Evolutionary conservation across 2,888 invertebrate species (phyloP), one percentile per base, ranked within the genome.

Genomic region (Microplitis manilae): DNA sequence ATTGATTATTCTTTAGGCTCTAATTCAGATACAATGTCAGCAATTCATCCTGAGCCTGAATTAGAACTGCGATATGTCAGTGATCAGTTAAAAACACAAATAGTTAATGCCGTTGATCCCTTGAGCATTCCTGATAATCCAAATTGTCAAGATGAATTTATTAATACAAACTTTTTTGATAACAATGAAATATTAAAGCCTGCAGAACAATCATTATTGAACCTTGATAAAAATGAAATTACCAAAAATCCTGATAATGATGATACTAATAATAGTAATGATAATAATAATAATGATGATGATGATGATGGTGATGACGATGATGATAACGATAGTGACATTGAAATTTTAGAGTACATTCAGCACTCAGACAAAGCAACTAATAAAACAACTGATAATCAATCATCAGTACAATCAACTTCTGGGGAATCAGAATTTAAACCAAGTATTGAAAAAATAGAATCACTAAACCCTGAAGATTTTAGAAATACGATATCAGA

Each of bases 261-360:
- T 8, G n/a, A 65, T 4, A 5, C 15, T 2, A 77, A 68, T 17
- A 30, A 17, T 1, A 20, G 1, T 41, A 41, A 41, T 17, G 17
- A 17, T 7, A 9, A 41, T 41, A 6, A 41, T 1, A 6, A 41
- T 50, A 9, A 50, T 50, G 13, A 8, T 50, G 50, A 50, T 50
- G 13, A 8, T 50, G 4, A 39, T 17, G 1, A n/a, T 17, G 17
- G 17, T 38, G 69, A 64, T 40, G 50, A 59, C 6, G 75, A 64
- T 0, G 76, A 75, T 67, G 78, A 79, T 5, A 85, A 85, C 0
- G 90, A 90, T 59, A 89, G 89, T 71, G 90, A 90, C 50, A 85
- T 89, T 17, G 90, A 89, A 70, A 89, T 89, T 9, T 60, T 86
- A 50, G 82, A 83, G 62, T 79, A 80, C 17, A 80, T 81, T 50